phyloP scores from a whole-genome alignment of 2,113 vertebrate genomes.

The Nothoprocta pentlandii region DNA sequence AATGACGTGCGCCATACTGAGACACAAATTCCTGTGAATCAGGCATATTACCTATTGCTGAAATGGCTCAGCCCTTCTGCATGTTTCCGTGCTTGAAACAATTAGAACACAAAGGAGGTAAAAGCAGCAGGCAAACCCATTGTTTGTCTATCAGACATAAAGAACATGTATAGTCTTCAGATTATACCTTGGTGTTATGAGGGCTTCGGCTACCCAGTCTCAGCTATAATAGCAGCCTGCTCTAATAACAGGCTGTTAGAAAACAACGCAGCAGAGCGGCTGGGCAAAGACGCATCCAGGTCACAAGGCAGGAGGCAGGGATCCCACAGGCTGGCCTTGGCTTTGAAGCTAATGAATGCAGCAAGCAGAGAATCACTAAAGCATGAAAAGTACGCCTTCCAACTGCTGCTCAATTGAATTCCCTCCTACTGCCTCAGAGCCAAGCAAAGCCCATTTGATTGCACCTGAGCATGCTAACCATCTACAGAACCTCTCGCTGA shows the following conservation, averaged over 20 bases:
- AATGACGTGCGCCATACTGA: background rate
- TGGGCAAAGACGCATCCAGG: background rate
- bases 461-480: background rate
- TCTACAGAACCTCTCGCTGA: background rate
- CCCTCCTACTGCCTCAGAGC: background rate
- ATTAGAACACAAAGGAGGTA: constrained; percentile 12
- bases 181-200: constrained; percentile 38
- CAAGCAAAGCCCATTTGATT: background rate
- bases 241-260: constrained; percentile 14
- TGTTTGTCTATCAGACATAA: constrained; percentile 30
- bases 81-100: background rate
- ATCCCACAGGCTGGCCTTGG: constrained; percentile 19
- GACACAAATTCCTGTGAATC: constrained; percentile 1
- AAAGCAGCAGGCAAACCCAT: background rate
- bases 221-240: constrained; percentile 28
- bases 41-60: background rate
- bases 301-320: constrained; percentile 4
- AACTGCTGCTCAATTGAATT: background rate
- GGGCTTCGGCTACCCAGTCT: background rate
- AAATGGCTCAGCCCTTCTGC: background rate
- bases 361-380: background rate
- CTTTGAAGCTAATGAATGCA: constrained; percentile 10
- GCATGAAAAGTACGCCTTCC: background rate
- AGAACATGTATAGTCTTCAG: background rate
- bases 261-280: background rate